A percentile compares a stretch with the other conserved stretches of the same genome.
These are phyloP conservation scores for Cyclina sinensis DNA, from an alignment of 1,140 invertebrate species.

Conservation along the genomic window DNA sequence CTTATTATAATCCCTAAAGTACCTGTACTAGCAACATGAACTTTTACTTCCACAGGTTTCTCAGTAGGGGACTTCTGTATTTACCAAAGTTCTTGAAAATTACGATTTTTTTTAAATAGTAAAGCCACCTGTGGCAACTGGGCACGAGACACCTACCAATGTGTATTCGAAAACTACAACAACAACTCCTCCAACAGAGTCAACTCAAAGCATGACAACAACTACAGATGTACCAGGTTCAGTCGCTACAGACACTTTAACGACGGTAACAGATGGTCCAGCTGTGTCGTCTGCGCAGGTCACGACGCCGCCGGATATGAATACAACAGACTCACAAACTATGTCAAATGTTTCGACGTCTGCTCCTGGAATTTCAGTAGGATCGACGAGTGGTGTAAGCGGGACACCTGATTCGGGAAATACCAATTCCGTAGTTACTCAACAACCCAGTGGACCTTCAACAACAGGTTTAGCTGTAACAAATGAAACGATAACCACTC, in stretches of 20 bases:
- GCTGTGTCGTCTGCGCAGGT: neutral
- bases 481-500: neutral
- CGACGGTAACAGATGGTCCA: neutral
- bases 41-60: too few relatives aligned
- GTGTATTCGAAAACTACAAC: constrained; percentile 25
- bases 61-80: too few relatives aligned
- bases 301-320: constrained; percentile 9
- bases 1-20: too few relatives aligned
- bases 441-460: neutral
- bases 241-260: neutral
- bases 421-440: too few relatives aligned
- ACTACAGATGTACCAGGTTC: constrained; percentile 7
- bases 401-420: neutral
- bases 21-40: too few relatives aligned
- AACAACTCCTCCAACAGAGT: neutral
- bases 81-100: too few relatives aligned
- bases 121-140: neutral
- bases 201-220: neutral
- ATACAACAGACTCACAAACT: neutral
- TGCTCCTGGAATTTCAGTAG: neutral
- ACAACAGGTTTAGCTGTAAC: neutral
- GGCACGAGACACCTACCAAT: neutral
- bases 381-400: neutral
- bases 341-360: neutral
- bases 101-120: neutral